phyloP scores from a whole-genome alignment of 64 coral and sea anemone genomes.

The Trachythela sp. region DNA sequence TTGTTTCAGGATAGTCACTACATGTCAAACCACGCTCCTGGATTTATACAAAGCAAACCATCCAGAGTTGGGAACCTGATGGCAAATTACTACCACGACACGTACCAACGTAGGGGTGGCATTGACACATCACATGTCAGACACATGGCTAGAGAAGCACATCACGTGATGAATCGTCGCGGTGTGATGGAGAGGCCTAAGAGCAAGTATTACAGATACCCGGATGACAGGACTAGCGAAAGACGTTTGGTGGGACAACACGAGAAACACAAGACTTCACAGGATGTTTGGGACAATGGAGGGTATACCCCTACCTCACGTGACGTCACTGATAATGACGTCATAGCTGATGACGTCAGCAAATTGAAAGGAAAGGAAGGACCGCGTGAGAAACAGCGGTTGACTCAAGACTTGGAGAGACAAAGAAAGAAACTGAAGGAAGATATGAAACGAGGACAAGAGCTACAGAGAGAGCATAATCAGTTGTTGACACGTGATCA shows the following conservation, averaged over 20 bases:
- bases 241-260: neutral
- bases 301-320: neutral
- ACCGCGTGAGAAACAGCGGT: neutral
- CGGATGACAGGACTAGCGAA: neutral
- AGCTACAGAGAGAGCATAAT: neutral
- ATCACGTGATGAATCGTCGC: neutral
- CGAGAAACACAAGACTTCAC: neutral
- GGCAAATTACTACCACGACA: neutral
- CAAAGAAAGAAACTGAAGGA: conserved; percentile 2
- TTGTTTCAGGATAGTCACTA: neutral
- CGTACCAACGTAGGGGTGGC: neutral
- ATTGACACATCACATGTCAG: neutral
- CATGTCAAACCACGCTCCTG: neutral
- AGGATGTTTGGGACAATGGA: neutral
- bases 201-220: neutral
- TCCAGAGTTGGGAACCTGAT: neutral
- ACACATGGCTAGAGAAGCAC: neutral
- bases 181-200: neutral
- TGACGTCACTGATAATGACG: neutral
- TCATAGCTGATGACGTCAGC: neutral
- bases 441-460: neutral
- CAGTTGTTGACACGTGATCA: neutral
- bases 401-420: neutral
- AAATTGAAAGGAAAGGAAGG: neutral
- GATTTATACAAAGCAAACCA: neutral